Conservation (phyloP, 2,797 vertebrate genomes). For the Malacoctenus gilli region DNA sequence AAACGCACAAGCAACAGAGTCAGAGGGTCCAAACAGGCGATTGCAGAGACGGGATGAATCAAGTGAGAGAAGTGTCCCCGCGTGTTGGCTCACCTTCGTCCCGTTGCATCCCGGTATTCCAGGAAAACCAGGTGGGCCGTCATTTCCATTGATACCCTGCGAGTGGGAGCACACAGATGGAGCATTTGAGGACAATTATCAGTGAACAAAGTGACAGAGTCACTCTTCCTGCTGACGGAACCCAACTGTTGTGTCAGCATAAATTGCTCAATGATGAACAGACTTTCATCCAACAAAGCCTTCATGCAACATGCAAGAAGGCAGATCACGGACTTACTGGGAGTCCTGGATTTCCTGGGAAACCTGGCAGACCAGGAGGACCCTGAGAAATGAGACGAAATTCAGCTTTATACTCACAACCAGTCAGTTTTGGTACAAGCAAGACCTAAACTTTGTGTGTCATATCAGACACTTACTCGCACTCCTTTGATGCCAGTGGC, state of each 20-base stretch:
- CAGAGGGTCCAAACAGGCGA: conserved; percentile 8
- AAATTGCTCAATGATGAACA: no score
- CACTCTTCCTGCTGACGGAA: no score
- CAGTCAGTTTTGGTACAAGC: no score
- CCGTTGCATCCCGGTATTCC: conserved; percentile 98
- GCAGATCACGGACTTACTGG: conserved; percentile 84
- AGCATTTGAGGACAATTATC: conserved; percentile 4
- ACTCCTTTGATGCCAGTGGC: conserved; percentile 91
- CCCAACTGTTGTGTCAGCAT: no score
- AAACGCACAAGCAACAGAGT: conserved; percentile 37
- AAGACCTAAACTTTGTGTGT: neutral
- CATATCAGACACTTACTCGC: conserved; percentile 82
- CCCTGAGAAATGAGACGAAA: conserved; percentile 81
- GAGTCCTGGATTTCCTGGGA: conserved; percentile 93
- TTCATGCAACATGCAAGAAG: neutral
- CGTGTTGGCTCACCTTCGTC: conserved; percentile 86
- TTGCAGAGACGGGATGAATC: no score
- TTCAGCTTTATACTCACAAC: conserved; percentile 16
- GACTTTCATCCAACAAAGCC: no score
- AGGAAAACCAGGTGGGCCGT: conserved; percentile 87
- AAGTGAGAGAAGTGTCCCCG: neutral
- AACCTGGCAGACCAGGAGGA: conserved; percentile 87
- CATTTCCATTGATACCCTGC: conserved; percentile 95
- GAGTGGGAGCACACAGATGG: conserved; percentile 15
- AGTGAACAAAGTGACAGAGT: no score